Evolutionary conservation across 2,113 vertebrate genomes (phyloP).

Genomic region (Gobio gobio): DNA sequence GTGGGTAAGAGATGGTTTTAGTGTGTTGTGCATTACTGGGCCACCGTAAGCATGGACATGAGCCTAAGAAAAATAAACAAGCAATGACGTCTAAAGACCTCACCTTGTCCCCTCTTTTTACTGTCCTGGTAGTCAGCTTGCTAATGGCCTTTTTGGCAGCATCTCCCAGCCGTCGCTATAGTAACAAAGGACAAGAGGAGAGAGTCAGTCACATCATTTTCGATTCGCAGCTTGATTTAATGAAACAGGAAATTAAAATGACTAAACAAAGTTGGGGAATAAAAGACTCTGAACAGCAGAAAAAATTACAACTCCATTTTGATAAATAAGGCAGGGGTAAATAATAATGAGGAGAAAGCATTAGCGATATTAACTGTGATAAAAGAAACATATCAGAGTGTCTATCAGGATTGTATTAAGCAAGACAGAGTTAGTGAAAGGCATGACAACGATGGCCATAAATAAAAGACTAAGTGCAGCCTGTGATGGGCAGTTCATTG

Average conservation of each 20-base stretch:
- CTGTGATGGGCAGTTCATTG: conserved; percentile 15
- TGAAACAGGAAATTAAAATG: conserved; percentile 27
- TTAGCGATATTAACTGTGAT: neutral
- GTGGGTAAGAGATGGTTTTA: too few species aligned
- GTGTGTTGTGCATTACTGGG: too few species aligned
- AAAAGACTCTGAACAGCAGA: neutral
- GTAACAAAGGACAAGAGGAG: conserved; percentile 25
- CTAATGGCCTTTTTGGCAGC: conserved; percentile 96
- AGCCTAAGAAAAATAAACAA: conserved; percentile 7
- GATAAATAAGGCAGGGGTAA: neutral
- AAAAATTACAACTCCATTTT: neutral
- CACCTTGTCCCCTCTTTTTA: conserved; percentile 98
- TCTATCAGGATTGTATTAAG: conserved; percentile 6
- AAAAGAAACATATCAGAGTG: conserved; percentile 9
- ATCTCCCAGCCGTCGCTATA: conserved; percentile 92
- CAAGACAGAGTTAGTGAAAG: conserved; percentile 16
- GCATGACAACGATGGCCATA: conserved; percentile 4
- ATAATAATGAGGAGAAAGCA: neutral
- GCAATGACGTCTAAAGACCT: conserved; percentile 45
- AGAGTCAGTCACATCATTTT: conserved; percentile 3
- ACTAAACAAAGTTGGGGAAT: conserved; percentile 8
- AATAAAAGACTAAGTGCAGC: conserved; percentile 34
- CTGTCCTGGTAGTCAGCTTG: conserved; percentile 94
- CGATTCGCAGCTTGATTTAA: conserved; percentile 4
- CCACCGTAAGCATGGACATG: too few species aligned